Evolutionary conservation across 2,797 vertebrate species (phyloP).

Genomic region (Spizella passerina): DNA sequence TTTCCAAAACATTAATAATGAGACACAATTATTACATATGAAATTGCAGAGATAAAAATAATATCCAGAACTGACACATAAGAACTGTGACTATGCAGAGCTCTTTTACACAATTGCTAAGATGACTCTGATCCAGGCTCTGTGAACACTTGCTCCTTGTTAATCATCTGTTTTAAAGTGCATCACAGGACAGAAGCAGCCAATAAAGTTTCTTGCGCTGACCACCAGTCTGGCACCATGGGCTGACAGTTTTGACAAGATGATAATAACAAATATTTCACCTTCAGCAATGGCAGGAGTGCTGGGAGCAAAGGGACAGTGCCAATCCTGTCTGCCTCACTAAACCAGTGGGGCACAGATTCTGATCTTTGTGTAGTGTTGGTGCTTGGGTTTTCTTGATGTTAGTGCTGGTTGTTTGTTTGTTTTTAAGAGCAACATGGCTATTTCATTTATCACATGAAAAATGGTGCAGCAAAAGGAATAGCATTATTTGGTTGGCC

Average conservation of each 20-base stretch:
- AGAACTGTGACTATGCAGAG: neutral
- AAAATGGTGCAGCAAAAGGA: neutral
- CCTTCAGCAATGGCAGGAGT: neutral
- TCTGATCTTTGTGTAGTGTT: neutral
- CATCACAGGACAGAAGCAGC: neutral
- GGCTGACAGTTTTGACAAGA: neutral
- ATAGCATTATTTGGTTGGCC: neutral
- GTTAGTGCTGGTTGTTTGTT: neutral
- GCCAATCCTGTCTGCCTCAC: neutral
- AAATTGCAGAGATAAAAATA: neutral
- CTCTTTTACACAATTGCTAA: neutral
- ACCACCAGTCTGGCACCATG: neutral
- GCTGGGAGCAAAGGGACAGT: neutral
- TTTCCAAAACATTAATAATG: fast-evolving
- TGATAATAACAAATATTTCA: neutral
- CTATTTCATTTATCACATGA: neutral
- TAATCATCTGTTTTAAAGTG: neutral
- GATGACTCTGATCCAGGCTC: neutral
- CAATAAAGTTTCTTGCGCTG: neutral
- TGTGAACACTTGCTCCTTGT: neutral
- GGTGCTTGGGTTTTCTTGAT: neutral
- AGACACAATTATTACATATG: neutral
- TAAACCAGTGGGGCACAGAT: neutral
- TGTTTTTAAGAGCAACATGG: neutral
- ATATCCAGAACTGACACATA: neutral